Percentiles rank a stretch among this genome's conserved stretches.
Conservation (phyloP, 2,888 invertebrate species). For the Labia minor region DNA sequence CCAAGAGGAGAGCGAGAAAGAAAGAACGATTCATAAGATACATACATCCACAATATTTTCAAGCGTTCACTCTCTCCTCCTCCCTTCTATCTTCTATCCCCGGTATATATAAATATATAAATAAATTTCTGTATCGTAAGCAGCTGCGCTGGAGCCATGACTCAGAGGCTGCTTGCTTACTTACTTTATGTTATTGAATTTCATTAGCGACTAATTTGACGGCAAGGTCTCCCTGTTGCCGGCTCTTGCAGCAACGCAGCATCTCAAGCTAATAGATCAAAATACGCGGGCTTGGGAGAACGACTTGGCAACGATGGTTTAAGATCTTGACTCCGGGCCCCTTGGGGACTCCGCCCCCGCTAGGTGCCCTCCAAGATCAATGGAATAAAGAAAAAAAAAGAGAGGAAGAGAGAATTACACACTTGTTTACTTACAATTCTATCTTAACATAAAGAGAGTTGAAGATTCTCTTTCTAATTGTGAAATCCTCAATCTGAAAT, state of each 20-base stretch:
- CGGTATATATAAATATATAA: constrained; percentile 15
- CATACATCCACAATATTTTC: too few species aligned
- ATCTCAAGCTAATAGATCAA: not conserved
- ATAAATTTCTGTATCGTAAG: constrained; percentile 18
- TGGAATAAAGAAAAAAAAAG: constrained; percentile 16
- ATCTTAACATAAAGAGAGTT: too few species aligned
- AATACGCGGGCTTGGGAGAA: not conserved
- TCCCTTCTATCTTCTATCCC: not conserved
- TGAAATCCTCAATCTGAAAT: too few species aligned
- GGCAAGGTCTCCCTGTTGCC: constrained; percentile 24
- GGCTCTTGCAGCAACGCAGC: constrained; percentile 13
- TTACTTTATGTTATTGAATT: constrained; percentile 28
- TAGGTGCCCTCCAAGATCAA: constrained; percentile 19
- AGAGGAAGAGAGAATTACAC: constrained; percentile 17
- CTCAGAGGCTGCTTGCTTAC: constrained; percentile 22
- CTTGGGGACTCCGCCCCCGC: constrained; percentile 20
- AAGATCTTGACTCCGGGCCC: constrained; percentile 8
- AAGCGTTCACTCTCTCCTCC: not conserved
- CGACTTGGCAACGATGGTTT: not conserved
- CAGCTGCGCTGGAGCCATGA: constrained; percentile 24
- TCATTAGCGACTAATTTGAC: constrained; percentile 28
- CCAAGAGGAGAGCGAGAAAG: not conserved
- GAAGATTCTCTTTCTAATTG: too few species aligned
- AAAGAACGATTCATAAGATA: too few species aligned
- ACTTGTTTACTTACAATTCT: too few species aligned